These are phyloP conservation scores for Columba guinea DNA, from an alignment of 2,797 vertebrate species.

Conservation along the genomic window DNA sequence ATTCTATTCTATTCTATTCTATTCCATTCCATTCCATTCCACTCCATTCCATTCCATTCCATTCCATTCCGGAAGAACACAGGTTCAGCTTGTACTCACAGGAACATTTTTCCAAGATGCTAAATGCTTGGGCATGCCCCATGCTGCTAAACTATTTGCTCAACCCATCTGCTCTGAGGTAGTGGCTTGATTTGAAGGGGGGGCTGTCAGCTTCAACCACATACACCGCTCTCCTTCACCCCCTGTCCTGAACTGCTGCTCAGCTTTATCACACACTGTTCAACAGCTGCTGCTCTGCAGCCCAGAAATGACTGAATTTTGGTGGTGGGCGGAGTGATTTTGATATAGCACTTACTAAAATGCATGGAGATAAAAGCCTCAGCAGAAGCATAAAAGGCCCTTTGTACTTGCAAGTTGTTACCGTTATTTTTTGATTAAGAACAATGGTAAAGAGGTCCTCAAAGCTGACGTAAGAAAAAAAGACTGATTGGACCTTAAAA, in stretches of 20 bases:
- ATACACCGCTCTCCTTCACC: neutral
- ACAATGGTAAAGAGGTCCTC: conserved; percentile 31
- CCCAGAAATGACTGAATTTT: neutral
- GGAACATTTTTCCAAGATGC: neutral
- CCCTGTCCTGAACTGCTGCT: conserved; percentile 9
- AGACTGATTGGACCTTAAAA: neutral
- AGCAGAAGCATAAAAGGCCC: conserved; percentile 2
- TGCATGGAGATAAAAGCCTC: conserved; percentile 18
- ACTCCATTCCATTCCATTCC: no score
- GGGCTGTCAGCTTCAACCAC: neutral
- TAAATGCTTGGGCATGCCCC: neutral
- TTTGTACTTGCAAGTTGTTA: conserved; percentile 43
- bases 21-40: no score
- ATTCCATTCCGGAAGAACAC: neutral
- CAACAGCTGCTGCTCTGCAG: conserved; percentile 27
- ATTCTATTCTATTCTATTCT: no score
- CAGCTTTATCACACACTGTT: neutral
- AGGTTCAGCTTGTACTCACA: neutral
- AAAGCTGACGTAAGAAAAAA: neutral
- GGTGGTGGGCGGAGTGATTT: neutral
- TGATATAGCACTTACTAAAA: conserved; percentile 41
- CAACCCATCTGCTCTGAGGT: neutral
- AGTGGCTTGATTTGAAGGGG: neutral
- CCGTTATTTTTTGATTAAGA: conserved; percentile 24
- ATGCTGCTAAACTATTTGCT: neutral